Evolutionary conservation across 1,140 invertebrate species (phyloP), one percentile per base, ranked within the genome.

Genomic region (Spodoptera litura): DNA sequence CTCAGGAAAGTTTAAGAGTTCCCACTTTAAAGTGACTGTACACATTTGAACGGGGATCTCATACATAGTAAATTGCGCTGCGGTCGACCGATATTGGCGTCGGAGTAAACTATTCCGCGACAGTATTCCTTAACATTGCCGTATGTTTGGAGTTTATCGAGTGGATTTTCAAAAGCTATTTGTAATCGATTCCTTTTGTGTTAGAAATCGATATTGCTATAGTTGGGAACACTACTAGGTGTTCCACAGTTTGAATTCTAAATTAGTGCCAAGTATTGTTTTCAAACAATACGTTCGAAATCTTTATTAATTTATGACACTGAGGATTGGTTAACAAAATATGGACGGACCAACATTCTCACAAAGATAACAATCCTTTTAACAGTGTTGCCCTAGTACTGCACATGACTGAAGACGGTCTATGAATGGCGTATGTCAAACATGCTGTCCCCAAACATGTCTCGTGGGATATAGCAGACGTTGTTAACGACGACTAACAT

Each of bases 61-160:
- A 83, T 83, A 79, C 82, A 83, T 83, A 83, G 82, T 83, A 79
- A 81, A 83, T 83, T 83, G 79, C 62, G 68, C 75, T 27, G 55
- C 52, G 53, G 72, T 70, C 75, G 58, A 6, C 35, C 73, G 73
- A 81, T 83, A 83, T 83, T 81, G 82, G 79, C 51, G 68, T 66
- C 62, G 61, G n/a, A 44, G 78, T 76, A 81, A 81, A 81, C 77
- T 78, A 56, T 83, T 77, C 70, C 31, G 27, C 35, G 74, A 71
- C 55, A 80, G 72, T 64, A 64, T 62, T 49, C 52, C 59, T 75
- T 62, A 64, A 75, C 73, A 62, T 64, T 62, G 55, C 55, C 56
- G n/a, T 13, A 51, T 75, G 58, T 64, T 44, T 64, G 49, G 38
- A 61, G 72, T 64, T 53, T 62, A 53, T 53, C 61, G 61, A 15